Evolutionary conservation across 2,888 invertebrate species (phyloP), one percentile per base, ranked within the genome.

Genomic region (Tipula confusa): DNA sequence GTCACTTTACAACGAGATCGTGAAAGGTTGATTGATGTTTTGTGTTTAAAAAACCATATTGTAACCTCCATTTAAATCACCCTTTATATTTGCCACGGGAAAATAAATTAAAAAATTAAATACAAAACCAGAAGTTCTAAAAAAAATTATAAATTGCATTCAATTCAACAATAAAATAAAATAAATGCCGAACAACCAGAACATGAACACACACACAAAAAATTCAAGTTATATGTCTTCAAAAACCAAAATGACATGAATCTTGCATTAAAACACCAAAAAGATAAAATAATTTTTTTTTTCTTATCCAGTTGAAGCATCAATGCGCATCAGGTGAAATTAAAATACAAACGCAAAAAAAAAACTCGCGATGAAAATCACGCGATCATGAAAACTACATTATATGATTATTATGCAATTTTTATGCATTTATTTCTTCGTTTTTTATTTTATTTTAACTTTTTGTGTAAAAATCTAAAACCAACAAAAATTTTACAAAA

Each of bases 321-420:
- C 64, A 64, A 64, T 64, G 64, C 64, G 64, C 64, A 64, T 64
- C 64, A 64, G 64, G 64, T 64, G 64, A 64, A 64, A 64, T 64
- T 64, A 64, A 64, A 64, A 64, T 64, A 64, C 64, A 64, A 64
- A 64, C 18, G 64, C 9, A 24, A 24, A 6, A 64, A 64, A 64
- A 64, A 64, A 64, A 64, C 18, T 64, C 64, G 64, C 64, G 64
- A 64, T 64, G 64, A 64, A 64, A 64, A 64, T 64, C 64, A 64
- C 64, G 64, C 64, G 64, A 64, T 64, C 64, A 64, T 64, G 64
- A 64, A 64, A 64, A 64, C 11, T 64, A 24, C 64, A 64, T 64
- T 64, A 64, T 64, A 64, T 24, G 64, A 64, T 64, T 64, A 64
- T 64, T 64, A 64, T 64, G 64, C 64, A 64, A 64, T 64, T 24